A percentile compares a stretch with the other conserved stretches of the same genome.
phyloP scores from a whole-genome alignment of 1,140 invertebrate species.

The Meloidogyne exigua region DNA sequence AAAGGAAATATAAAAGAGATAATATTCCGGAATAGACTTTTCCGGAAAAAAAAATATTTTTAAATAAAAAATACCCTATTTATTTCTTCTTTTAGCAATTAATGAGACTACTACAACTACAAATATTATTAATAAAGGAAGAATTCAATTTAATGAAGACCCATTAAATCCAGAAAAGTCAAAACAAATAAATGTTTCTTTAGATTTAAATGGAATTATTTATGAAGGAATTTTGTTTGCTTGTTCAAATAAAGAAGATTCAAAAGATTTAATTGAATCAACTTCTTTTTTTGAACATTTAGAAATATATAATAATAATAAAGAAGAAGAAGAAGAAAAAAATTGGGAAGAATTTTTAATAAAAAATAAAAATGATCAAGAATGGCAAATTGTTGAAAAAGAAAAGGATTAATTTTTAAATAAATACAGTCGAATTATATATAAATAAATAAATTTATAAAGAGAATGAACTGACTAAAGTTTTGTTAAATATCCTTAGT shows the following conservation, averaged over 20 bases:
- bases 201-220: constrained; percentile 1
- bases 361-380: not conserved
- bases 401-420: too few species aligned
- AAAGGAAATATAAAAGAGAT: not conserved
- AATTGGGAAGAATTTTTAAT: not conserved
- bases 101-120: not conserved
- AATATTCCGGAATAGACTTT: too few species aligned
- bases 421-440: not conserved
- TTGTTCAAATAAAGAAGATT: not conserved
- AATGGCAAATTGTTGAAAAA: too few species aligned
- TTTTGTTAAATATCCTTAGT: too few species aligned
- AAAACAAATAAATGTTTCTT: not conserved
- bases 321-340: not conserved
- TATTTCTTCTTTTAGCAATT: not conserved
- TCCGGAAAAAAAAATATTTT: not conserved
- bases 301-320: not conserved
- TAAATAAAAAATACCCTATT: not conserved
- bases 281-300: not conserved
- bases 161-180: not conserved
- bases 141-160: not conserved
- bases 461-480: too few species aligned
- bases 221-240: not conserved
- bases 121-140: not conserved
- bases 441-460: too few species aligned
- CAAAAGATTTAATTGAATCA: too few species aligned